Percentiles rank a stretch among this genome's conserved stretches.
phyloP scores from a whole-genome alignment of 2,113 vertebrate genomes.

The Microcebus murinus region DNA sequence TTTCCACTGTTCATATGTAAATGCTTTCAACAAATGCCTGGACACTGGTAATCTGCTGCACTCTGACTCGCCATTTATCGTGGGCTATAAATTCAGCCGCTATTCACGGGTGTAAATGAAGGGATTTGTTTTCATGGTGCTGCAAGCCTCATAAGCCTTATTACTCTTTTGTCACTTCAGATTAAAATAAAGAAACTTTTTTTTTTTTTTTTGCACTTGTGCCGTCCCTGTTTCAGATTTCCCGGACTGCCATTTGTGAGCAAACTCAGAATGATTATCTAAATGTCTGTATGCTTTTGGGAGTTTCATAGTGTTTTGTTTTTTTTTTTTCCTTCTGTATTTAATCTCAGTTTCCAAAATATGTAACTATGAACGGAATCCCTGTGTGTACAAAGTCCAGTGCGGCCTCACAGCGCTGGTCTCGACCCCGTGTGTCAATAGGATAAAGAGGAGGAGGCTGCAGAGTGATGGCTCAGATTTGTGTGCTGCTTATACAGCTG shows the following conservation, averaged over 20 bases:
- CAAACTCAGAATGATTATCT: not conserved
- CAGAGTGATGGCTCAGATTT: constrained; percentile 36
- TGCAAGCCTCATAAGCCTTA: not conserved
- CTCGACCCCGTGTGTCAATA: constrained; percentile 27
- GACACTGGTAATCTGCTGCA: not conserved
- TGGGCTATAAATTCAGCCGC: constrained; percentile 64
- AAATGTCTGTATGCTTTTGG: not conserved
- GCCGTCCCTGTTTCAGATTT: not conserved
- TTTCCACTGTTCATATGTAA: constrained; percentile 73
- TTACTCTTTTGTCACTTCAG: constrained; percentile 61
- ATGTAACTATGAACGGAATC: not conserved
- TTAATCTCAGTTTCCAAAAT: constrained; percentile 8
- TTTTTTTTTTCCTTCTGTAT: not conserved
- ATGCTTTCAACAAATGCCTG: constrained; percentile 60
- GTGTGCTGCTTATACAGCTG: constrained; percentile 63
- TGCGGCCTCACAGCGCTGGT: not conserved
- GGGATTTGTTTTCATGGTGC: constrained; percentile 59
- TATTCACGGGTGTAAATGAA: constrained; percentile 41
- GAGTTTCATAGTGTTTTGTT: rapidly evolving
- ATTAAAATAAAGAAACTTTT: not conserved
- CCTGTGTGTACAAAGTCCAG: not conserved
- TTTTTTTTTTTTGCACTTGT: not conserved
- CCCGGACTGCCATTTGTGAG: not conserved
- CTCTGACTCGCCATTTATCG: constrained; percentile 46
- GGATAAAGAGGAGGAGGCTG: not conserved